These are phyloP conservation scores for Lagopus muta DNA, from an alignment of 2,113 vertebrate species.

Conservation along the genomic window DNA sequence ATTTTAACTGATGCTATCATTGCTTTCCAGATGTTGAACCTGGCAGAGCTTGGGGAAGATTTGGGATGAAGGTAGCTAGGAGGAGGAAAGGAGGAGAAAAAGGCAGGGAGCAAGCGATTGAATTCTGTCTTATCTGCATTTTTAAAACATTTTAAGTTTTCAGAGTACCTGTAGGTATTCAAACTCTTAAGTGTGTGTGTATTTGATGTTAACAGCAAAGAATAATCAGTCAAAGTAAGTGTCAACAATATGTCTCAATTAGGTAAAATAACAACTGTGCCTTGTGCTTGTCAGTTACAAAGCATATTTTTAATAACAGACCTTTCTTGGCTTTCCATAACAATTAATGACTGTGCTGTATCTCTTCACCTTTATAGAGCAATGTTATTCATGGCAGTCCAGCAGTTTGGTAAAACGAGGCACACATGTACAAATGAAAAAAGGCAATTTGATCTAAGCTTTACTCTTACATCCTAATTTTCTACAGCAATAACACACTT, in stretches of 20 bases:
- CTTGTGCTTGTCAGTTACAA: slow-evolving; percentile 15
- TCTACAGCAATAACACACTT: slow-evolving; percentile 9
- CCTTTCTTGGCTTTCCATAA: neutral
- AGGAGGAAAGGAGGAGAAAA: neutral
- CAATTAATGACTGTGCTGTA: neutral
- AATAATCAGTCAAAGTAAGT: slow-evolving; percentile 31
- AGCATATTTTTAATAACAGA: neutral
- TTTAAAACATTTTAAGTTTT: neutral
- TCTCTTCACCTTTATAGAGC: neutral
- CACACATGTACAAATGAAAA: neutral
- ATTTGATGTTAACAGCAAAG: neutral
- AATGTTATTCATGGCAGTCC: neutral
- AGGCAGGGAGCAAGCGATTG: neutral
- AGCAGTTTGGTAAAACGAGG: neutral
- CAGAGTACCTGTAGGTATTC: neutral
- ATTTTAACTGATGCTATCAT: neutral
- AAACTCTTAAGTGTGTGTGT: neutral
- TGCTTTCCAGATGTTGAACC: neutral
- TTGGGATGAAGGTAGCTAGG: neutral
- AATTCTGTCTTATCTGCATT: neutral
- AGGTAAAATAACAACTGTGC: slow-evolving; percentile 26
- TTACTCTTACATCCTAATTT: slow-evolving; percentile 11
- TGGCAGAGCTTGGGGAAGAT: neutral
- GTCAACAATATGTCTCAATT: slow-evolving; percentile 6
- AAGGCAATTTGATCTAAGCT: neutral